These are phyloP conservation scores for Dasypolia templi DNA, from an alignment of 2,888 invertebrate genomes.

Conservation along the genomic window DNA sequence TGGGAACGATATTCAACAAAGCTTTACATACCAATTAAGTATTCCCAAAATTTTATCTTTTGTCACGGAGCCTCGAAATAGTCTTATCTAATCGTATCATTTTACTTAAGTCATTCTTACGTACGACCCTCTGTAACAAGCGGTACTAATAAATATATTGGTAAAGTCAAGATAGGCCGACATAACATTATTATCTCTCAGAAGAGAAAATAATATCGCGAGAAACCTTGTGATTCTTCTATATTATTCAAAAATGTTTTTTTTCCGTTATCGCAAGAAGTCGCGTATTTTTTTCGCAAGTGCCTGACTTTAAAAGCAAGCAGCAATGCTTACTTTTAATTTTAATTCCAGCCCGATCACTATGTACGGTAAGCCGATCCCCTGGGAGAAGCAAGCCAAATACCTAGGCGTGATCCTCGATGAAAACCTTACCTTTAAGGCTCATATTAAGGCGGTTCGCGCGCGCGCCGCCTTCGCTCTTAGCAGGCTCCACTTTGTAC, in stretches of 20 bases:
- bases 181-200: conserved; percentile 11
- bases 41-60: not conserved
- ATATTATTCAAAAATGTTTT: conserved; percentile 12
- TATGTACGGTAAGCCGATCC: no score
- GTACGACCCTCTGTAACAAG: conserved; percentile 1
- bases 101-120: not conserved
- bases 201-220: conserved; percentile 11
- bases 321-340: not conserved
- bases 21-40: not conserved
- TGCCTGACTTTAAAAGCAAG: no score
- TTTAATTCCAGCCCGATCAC: no score
- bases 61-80: not conserved
- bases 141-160: conserved; percentile 12
- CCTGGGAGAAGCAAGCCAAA: no score
- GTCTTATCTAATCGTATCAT: not conserved
- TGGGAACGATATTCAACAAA: not conserved
- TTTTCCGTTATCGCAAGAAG: not conserved
- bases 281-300: no score
- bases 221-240: not conserved
- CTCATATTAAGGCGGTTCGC: no score
- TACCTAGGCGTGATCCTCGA: no score
- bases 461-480: no score
- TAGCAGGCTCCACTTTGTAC: no score
- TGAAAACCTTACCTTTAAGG: no score
- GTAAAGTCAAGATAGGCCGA: conserved; percentile 5